Evolutionary conservation across 1,140 invertebrate species (phyloP).

Genomic region (Adelges cooleyi): DNA sequence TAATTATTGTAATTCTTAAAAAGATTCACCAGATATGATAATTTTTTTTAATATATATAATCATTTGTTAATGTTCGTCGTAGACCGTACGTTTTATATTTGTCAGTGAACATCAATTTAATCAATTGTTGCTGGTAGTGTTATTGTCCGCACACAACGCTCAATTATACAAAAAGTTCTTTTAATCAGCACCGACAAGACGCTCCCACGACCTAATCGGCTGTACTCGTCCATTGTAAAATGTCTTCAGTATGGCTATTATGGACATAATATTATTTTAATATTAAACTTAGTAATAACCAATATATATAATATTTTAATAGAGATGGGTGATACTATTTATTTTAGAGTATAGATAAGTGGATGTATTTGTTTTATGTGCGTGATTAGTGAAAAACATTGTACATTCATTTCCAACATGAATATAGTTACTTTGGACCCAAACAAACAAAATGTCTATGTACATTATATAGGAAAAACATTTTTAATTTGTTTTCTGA

Average conservation of each 20-base stretch:
- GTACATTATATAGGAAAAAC: no score
- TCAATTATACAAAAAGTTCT: constrained; percentile 20
- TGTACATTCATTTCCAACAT: no score
- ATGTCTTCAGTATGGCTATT: constrained; percentile 14
- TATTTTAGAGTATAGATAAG: no score
- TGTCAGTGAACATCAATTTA: neutral
- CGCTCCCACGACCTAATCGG: constrained; percentile 5
- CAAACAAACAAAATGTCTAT: no score
- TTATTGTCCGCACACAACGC: neutral
- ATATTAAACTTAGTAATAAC: no score
- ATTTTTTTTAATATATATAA: neutral
- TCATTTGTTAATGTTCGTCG: constrained; percentile 15
- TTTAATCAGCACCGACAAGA: constrained; percentile 19
- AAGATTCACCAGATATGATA: constrained; percentile 2
- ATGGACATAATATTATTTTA: no score
- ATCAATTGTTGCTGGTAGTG: neutral
- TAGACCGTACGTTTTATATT: neutral
- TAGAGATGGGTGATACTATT: no score
- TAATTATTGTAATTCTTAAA: neutral
- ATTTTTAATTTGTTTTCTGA: no score
- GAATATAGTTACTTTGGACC: no score
- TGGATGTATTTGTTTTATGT: no score
- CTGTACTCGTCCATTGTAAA: constrained; percentile 8
- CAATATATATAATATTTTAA: no score
- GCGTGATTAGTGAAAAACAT: no score